Conservation (phyloP, 2,888 invertebrate species). For the Luperina nickerlii region DNA sequence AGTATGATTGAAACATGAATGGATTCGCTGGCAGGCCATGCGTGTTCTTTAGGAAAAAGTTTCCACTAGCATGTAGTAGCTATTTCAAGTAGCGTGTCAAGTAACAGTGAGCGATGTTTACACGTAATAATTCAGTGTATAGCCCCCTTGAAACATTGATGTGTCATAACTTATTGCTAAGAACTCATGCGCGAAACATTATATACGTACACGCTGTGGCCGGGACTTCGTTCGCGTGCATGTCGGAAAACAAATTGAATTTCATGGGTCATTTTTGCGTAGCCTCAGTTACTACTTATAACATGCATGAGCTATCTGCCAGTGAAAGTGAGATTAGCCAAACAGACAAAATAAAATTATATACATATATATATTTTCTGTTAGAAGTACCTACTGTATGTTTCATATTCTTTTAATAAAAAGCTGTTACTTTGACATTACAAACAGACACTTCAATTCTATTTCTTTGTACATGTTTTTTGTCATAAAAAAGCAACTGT, state of each 20-base stretch:
- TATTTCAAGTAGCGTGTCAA: conserved; percentile 40
- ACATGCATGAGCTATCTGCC: too few relatives aligned
- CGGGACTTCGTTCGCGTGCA: not conserved
- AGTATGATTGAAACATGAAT: not conserved
- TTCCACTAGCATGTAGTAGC: not conserved
- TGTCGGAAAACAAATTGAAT: not conserved
- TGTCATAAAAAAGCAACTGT: not conserved
- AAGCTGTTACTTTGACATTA: too few relatives aligned
- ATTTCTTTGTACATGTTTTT: not conserved
- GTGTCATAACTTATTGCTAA: conserved; percentile 14
- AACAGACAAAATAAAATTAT: too few relatives aligned
- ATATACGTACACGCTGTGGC: not conserved
- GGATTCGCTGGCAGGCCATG: not conserved
- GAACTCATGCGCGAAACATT: conserved; percentile 14
- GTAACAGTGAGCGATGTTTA: conserved; percentile 25
- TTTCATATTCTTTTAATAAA: too few relatives aligned
- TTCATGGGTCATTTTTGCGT: not conserved
- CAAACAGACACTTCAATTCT: too few relatives aligned
- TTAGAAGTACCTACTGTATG: too few relatives aligned
- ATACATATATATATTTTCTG: too few relatives aligned
- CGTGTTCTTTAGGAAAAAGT: not conserved
- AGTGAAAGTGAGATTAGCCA: too few relatives aligned
- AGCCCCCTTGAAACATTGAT: conserved; percentile 32
- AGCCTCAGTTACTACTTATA: too few relatives aligned
- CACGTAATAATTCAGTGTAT: conserved; percentile 45